These are phyloP conservation scores for Aspiorhynchus laticeps DNA, from an alignment of 2,113 vertebrate species.

Conservation along the genomic window DNA sequence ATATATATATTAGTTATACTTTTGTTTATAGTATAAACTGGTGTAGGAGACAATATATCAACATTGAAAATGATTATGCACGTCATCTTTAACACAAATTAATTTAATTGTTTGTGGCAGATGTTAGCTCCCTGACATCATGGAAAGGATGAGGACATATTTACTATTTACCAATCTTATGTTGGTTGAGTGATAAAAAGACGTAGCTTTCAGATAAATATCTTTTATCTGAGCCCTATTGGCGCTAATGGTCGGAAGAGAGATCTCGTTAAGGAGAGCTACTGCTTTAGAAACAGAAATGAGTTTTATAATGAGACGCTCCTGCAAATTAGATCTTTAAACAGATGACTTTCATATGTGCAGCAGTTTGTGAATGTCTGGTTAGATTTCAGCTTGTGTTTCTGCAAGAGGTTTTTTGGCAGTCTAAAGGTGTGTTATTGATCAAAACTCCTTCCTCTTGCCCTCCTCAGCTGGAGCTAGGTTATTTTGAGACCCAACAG, in stretches of 20 bases:
- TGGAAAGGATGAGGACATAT: slow-evolving; percentile 17
- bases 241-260: slow-evolving; percentile 24
- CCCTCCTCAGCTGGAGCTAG: slow-evolving; percentile 27
- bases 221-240: slow-evolving; percentile 26
- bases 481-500: slow-evolving; percentile 47
- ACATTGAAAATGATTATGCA: not conserved
- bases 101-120: not conserved
- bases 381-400: not conserved
- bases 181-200: slow-evolving; percentile 8
- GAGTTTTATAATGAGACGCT: not conserved
- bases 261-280: slow-evolving; percentile 25
- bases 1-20: too few relatives aligned
- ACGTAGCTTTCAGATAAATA: slow-evolving; percentile 16
- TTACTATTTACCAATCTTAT: not conserved
- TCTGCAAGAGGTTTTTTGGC: slow-evolving; percentile 21
- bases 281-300: slow-evolving; percentile 20
- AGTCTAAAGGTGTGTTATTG: slow-evolving; percentile 41
- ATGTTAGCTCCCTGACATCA: not conserved
- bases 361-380: not conserved
- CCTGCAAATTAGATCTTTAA: slow-evolving; percentile 20
- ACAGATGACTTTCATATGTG: not conserved
- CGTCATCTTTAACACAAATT: not conserved
- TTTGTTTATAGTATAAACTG: not conserved
- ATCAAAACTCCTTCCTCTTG: slow-evolving; percentile 18
- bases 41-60: not conserved